Conservation (phyloP, 1,140 invertebrate species). For the Zaprionus tsacasi region DNA sequence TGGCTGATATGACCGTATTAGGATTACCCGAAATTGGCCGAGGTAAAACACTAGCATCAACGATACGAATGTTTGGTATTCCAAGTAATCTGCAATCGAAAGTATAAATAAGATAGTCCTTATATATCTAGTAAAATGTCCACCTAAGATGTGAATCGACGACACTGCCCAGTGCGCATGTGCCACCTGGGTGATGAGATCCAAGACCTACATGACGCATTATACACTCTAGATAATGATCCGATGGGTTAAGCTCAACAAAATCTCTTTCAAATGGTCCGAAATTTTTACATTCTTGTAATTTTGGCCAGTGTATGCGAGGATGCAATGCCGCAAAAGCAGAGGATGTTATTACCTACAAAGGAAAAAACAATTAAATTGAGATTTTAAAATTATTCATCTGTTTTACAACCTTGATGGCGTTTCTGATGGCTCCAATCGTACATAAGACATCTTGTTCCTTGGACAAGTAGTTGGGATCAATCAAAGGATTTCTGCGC, state of each 20-base stretch:
- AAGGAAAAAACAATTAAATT: neutral
- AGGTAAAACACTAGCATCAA: conserved; percentile 90
- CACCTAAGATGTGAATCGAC: conserved; percentile 69
- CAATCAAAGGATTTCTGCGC: conserved; percentile 87
- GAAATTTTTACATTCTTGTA: conserved; percentile 86
- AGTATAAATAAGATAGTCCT: neutral
- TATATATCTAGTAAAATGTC: too few species aligned
- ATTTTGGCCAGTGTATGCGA: conserved; percentile 87
- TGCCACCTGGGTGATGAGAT: conserved; percentile 89
- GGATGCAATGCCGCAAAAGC: conserved; percentile 87
- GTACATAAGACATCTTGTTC: conserved; percentile 87
- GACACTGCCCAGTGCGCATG: conserved; percentile 87
- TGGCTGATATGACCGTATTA: conserved; percentile 88
- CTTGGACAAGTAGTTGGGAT: conserved; percentile 90
- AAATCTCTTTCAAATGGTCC: conserved; percentile 76
- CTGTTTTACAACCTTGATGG: conserved; percentile 81
- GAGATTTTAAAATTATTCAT: neutral
- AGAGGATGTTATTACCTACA: conserved; percentile 84
- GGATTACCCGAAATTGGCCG: conserved; percentile 88
- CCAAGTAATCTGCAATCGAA: conserved; percentile 86
- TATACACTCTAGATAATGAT: conserved; percentile 88
- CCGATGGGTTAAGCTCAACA: conserved; percentile 79
- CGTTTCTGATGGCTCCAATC: conserved; percentile 87
- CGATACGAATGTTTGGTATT: conserved; percentile 87
- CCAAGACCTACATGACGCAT: conserved; percentile 87